Evolutionary conservation across 2,888 invertebrate genomes (phyloP), one percentile per base, ranked within the genome.

Genomic region (Mycalesis mineus): DNA sequence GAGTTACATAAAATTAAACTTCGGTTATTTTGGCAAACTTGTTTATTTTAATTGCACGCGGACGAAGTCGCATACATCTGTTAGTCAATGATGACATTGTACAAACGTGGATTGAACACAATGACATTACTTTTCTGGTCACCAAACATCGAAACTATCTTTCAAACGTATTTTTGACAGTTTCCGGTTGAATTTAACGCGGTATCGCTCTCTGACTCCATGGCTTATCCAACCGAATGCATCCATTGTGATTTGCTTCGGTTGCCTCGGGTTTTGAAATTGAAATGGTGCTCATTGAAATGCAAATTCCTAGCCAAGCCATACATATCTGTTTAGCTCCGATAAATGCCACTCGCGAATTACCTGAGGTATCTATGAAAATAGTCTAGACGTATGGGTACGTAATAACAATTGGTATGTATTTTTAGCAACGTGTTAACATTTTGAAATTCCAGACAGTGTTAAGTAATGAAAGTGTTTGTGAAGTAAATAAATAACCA

Each of bases 31-130:
- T n/a, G n/a, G n/a, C n/a, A n/a, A n/a, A n/a, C n/a, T n/a, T n/a
- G n/a, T n/a, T n/a, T n/a, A n/a, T n/a, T n/a, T n/a, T n/a, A n/a
- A n/a, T n/a, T n/a, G n/a, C n/a, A n/a, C n/a, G n/a, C n/a, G n/a
- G n/a, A n/a, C n/a, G n/a, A n/a, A n/a, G n/a, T n/a, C n/a, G n/a
- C n/a, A n/a, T n/a, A n/a, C n/a, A n/a, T n/a, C n/a, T n/a, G n/a
- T n/a, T n/a, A n/a, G n/a, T n/a, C 61, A 77, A 79, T 75, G 68
- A 77, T 70, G 74, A 77, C 78, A 79, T 79, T 75, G 75, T 76
- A 66, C 71, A 69, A n/a, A n/a, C n/a, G n/a, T n/a, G n/a, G n/a
- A n/a, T 66, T 65, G 67, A 71, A 72, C 81, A 78, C 80, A 82
- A 82, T 80, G 82, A 71, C 71, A 78, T 80, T 77, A 77, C 22